Conservation (phyloP, 2,113 vertebrate genomes). For the Tachycineta bicolor region DNA sequence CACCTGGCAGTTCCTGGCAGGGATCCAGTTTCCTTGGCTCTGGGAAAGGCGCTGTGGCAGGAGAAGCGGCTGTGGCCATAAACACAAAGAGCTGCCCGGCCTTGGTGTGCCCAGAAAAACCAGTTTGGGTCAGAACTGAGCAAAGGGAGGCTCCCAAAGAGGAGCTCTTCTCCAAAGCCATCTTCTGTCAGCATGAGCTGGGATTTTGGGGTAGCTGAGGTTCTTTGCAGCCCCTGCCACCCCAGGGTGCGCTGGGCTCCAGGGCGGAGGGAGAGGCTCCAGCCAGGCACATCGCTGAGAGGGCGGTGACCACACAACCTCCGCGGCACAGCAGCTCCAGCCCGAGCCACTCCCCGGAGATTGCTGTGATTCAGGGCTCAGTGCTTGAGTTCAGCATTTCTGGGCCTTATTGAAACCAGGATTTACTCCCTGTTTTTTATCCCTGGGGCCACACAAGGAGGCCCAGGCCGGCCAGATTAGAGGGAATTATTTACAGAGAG, state of each 20-base stretch:
- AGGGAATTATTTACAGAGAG: slow-evolving; percentile 18
- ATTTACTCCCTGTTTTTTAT: background rate
- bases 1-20: too few species aligned
- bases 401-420: slow-evolving; percentile 6
- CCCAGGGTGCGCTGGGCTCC: background rate
- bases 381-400: background rate
- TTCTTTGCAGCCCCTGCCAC: background rate
- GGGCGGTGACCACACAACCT: background rate
- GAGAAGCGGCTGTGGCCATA: background rate
- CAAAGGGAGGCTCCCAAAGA: background rate
- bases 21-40: too few species aligned
- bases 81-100: background rate
- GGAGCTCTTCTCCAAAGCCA: background rate
- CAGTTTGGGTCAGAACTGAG: background rate
- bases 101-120: background rate
- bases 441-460: background rate
- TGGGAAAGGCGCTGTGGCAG: background rate
- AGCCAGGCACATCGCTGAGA: background rate
- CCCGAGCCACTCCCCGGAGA: background rate
- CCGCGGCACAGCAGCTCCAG: background rate
- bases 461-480: background rate
- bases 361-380: background rate
- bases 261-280: background rate
- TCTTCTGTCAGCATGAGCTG: background rate
- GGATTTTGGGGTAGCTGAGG: background rate